Base-by-base conservation (phyloP, 2,113 vertebrate genomes). In the Saimiri boliviensis region DNA sequence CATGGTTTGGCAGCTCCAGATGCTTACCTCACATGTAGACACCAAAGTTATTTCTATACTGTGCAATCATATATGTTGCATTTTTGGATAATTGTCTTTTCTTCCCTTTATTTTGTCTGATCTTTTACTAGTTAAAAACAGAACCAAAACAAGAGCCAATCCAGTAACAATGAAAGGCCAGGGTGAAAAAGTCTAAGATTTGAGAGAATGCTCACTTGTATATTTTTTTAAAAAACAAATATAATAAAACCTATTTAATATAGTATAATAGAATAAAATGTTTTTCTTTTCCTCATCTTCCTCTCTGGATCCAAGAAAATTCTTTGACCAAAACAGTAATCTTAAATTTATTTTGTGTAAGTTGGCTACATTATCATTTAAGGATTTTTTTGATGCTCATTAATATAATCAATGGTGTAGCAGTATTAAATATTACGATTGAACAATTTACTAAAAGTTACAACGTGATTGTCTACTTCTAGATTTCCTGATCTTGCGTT, bases 291-390 rank as follows among this genome's bases (percentile, higher is more conserved):
- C 63, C 32, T 94, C 52, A 88, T 86, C 47, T 86, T 8, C 20
- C 4, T 94, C n/a, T 90, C 49, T 37, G 76, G 88, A 85, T 89
- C 86, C 81, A 87, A 90, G 60, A 91, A 71, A 60, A 52, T 45
- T 0, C 0, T 45, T 77, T 96, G 83, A 25, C 13, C 85, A 96
- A 96, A 98, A 81, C 47, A 96, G 47, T 40, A 14, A 97, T 96
- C 70, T 96, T 82, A 88, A 86, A 74, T 14, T 96, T n/a, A 45
- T 88, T 97, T 97, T 87, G 85, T 95, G 2, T 60, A 93, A 89
- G 66, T 35, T 92, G 93, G 95, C 60, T 60, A 10, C 21, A 56
- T 86, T 86, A 81, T 45, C 90, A 71, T 58, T 52, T 83, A 98
- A 82, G 84, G 19, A 2, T 0, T 56, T 97, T 58, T 86, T 96